Evolutionary conservation across 2,797 vertebrate species (phyloP), one percentile per base, ranked within the genome.

Genomic region (Labroides dimidiatus): DNA sequence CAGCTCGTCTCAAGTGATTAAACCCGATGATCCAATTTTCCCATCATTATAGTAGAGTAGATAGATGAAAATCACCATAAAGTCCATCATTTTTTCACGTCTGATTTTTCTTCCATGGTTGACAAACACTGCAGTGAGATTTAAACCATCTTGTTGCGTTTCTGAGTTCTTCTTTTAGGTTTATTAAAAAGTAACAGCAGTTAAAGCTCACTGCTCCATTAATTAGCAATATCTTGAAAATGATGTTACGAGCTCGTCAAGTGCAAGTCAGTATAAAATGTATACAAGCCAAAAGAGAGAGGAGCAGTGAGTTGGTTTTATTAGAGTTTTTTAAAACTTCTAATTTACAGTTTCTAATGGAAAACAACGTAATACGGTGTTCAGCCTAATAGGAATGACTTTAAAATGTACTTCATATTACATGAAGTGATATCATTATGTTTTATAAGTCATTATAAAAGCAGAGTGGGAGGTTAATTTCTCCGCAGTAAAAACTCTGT

Each of bases 291-390:
- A 30, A n/a, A 24, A 13, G 13, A 23, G 33, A 3, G 24, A 5
- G 23, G 42, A 37, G 13, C 27, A 15, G 30, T 33, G 30, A 33
- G 14, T 59, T 45, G 19, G 16, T 19, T 36, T 10, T 14, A 58
- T 36, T 60, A 14, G 6, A 0, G 30, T 53, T 36, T 33, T n/a
- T 48, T 19, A 45, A 27, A 57, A 59, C 39, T 43, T 19, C 23
- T 27, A 27, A 42, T 56, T 23, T 42, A 56, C 8, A 10, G 21
- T 50, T 39, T 59, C 24, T 47, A 47, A 45, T 58, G n/a, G 16
- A 12, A 58, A 58, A 15, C 42, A 39, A 24, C 58, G 16, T 19
- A 47, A 20, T 36, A 8, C 27, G 12, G 27, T 17, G 10, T n/a
- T n/a, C 14, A 50, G 20, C 4, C 16, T 21, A 37, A 36, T 20